Evolutionary conservation across 2,797 vertebrate genomes (phyloP), one percentile per base, ranked within the genome.

Genomic region (Enteromius anoplus): DNA sequence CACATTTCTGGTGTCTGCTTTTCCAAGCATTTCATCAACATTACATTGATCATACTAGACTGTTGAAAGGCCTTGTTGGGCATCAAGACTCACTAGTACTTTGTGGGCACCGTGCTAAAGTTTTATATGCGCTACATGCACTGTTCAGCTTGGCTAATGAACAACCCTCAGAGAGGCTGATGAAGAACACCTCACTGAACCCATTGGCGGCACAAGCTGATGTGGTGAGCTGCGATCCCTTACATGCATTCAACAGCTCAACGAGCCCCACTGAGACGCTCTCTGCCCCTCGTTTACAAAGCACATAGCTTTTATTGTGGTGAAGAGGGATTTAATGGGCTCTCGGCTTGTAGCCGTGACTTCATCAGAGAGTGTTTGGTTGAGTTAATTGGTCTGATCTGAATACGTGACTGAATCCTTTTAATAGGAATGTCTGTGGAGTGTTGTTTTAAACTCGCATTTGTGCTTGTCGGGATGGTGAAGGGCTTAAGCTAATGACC

Each of bases 111-210:
- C 55, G 80, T 42, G n/a, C 69, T 23, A 77, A 75, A 68, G 53
- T 85, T 87, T 26, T 70, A 85, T 47, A 66, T 32, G 40, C 55
- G 42, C 23, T 12, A 21, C 14, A 29, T 85, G 78, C 81, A 62
- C 6, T 21, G 45, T 76, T 42, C 66, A 72, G 49, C 77, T 66
- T 79, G 80, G 75, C 69, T 53, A 87, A 73, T 78, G 49, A 83
- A 53, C 53, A 23, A 64, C 62, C 47, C 29, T 37, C 37, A 49
- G 29, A 47, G 60, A 58, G 42, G 65, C 65, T 34, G 40, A 58
- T 11, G 12, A 19, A 37, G 47, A 78, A 73, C 81, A 84, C 86
- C 79, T 85, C 69, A 78, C 64, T 77, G 64, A 85, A 49, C 60
- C 34, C 51, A 85, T 78, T 15, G 49, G 60, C 10, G 23, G 49